Base-by-base conservation (phyloP, 1,140 invertebrate genomes). In the Pachyrhynchus sulphureomaculatus region DNA sequence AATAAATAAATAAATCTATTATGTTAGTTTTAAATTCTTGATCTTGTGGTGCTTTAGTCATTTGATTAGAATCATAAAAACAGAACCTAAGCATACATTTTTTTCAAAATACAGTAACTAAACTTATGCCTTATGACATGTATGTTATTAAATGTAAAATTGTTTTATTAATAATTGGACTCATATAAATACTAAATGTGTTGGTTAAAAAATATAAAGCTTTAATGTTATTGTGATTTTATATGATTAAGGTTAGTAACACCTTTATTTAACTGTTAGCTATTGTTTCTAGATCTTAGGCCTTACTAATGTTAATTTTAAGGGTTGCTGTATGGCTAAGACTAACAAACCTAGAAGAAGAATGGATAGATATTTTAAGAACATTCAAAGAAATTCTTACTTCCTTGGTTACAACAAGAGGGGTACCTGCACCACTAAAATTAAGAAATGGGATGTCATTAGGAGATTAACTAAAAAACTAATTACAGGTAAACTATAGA, bases 331-430 rank as follows among this genome's bases (percentile, higher is more conserved):
- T 29, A 56, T 56, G 53, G 53, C 29, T 44, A 45, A 56, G 13
- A 44, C 39, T 12, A 32, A 24, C 21, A 13, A 17, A 48, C 33
- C 55, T 48, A 13, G 29, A 41, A 32, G 10, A 17, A 56, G 42
- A 34, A 58, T 58, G 55, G 55, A 58, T 33, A 18, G 34, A 29
- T 58, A 58, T 39, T 58, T 48, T 12, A 58, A 58, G 33, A 37
- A 37, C 17, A 8, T 37, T 24, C 32, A 48, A 37, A 37, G 20
- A 37, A 26, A 58, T 48, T 10, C 55, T 32, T 58, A 48, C 15
- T 17, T 48, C 20, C 55, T 58, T 8, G 24, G 33, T 8, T 44
- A 24, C 33, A 48, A 39, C 18, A 48, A 37, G 18, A 48, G 20
- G 13, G 55, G 55, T 4, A 23, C 45, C 15, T 32, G 21, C 13